phyloP scores from a whole-genome alignment of 2,797 vertebrate genomes.

The Poliocrania exsul region DNA sequence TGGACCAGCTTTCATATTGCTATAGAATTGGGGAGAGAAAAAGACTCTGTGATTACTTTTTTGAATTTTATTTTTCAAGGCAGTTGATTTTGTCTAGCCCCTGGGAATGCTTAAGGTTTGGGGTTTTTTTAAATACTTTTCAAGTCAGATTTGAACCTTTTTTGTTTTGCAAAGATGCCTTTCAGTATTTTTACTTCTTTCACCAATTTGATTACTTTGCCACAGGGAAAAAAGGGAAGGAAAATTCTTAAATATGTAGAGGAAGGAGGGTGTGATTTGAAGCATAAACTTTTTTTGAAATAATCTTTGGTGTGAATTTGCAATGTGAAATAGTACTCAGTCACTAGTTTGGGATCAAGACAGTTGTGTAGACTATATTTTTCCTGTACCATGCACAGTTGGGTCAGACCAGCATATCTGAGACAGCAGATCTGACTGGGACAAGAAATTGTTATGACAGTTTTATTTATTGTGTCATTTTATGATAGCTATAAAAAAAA shows the following conservation, averaged over 20 bases:
- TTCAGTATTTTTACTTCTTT: background rate
- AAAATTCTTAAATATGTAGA: background rate
- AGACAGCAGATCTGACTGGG: background rate
- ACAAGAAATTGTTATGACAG: background rate
- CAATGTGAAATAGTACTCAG: background rate
- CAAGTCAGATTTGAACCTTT: background rate
- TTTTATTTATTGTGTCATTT: background rate
- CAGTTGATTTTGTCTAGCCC: background rate
- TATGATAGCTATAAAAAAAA: background rate
- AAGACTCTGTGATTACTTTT: background rate
- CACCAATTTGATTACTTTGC: background rate
- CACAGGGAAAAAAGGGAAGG: background rate
- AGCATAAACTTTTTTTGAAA: background rate
- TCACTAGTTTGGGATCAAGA: background rate
- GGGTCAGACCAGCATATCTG: background rate
- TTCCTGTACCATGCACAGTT: background rate
- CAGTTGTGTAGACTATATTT: background rate
- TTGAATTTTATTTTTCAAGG: background rate
- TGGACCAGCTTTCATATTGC: background rate
- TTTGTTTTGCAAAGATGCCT: background rate
- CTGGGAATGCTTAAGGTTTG: background rate
- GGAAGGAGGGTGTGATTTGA: background rate
- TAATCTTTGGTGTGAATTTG: background rate
- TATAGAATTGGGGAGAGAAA: background rate
- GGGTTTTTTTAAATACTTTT: fast-evolving